Percentiles rank a stretch among this genome's conserved stretches.
Conservation (phyloP, 2,797 vertebrate genomes). For the Diplodus sargus region DNA sequence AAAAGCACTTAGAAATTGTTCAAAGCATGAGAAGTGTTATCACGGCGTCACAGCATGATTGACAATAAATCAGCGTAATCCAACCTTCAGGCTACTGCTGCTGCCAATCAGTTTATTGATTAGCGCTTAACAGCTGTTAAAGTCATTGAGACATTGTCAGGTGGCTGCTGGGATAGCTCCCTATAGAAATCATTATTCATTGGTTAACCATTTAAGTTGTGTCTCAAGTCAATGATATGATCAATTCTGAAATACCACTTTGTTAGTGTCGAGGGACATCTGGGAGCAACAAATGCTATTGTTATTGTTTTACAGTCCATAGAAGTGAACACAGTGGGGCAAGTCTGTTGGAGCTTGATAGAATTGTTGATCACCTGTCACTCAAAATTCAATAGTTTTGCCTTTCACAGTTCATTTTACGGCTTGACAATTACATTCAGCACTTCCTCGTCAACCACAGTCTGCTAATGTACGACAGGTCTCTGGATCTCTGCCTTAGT, state of each 20-base stretch:
- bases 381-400: background rate
- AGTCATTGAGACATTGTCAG: constrained; percentile 65
- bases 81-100: constrained; percentile 40
- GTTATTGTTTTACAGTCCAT: constrained; percentile 10
- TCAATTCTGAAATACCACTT: constrained; percentile 13
- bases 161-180: constrained; percentile 49
- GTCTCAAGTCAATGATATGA: constrained; percentile 19
- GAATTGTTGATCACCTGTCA: constrained; percentile 12
- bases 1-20: background rate
- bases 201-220: constrained; percentile 33
- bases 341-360: constrained; percentile 8
- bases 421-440: background rate
- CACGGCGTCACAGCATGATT: constrained; percentile 1
- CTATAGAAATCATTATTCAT: constrained; percentile 50
- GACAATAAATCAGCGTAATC: constrained; percentile 56
- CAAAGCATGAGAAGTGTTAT: background rate
- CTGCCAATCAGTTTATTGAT: constrained; percentile 71
- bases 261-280: background rate
- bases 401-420: background rate
- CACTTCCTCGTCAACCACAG: background rate
- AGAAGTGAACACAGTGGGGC: background rate
- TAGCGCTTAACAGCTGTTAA: constrained; percentile 53
- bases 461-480: background rate
- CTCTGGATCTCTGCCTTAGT: background rate
- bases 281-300: constrained; percentile 22